Evolutionary conservation across 2,113 vertebrate species (phyloP).

Genomic region (Misgurnus anguillicaudatus): DNA sequence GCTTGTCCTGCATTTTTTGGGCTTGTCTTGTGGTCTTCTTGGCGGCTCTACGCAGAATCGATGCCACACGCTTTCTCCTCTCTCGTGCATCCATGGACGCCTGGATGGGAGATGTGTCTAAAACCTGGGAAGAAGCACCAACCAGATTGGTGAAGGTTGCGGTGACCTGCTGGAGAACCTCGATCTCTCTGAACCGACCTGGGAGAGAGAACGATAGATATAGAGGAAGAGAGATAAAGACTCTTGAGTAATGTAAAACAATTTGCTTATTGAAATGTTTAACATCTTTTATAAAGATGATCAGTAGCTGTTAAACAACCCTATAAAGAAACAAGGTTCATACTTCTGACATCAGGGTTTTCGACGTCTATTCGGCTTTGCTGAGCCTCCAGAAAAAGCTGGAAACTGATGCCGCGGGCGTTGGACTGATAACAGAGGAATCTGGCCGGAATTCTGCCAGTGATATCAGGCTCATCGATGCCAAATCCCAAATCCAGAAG

Average conservation of each 20-base stretch:
- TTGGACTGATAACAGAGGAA: constrained; percentile 82
- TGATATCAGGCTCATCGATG: constrained; percentile 82
- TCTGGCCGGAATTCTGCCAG: constrained; percentile 81
- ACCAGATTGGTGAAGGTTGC: constrained; percentile 69
- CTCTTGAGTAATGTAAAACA: neutral
- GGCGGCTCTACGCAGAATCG: constrained; percentile 64
- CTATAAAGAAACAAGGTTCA: constrained; percentile 56
- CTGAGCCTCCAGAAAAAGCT: constrained; percentile 85
- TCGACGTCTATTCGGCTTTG: constrained; percentile 80
- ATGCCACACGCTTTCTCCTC: constrained; percentile 60
- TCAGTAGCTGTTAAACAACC: neutral
- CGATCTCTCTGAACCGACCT: constrained; percentile 73
- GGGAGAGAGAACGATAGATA: constrained; percentile 17
- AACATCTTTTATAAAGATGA: neutral
- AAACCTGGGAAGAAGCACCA: constrained; percentile 10
- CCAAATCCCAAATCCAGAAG: constrained; percentile 92
- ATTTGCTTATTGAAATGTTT: neutral
- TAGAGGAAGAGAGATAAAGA: neutral
- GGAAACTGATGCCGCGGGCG: constrained; percentile 82
- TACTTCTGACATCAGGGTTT: constrained; percentile 81
- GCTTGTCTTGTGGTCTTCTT: constrained; percentile 64
- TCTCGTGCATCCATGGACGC: constrained; percentile 59
- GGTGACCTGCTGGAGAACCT: constrained; percentile 76
- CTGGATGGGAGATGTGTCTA: neutral
- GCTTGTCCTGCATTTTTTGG: constrained; percentile 19